Evolutionary conservation across 2,797 vertebrate genomes (phyloP), one percentile per base, ranked within the genome.

Genomic region (Aratinga solstitialis): DNA sequence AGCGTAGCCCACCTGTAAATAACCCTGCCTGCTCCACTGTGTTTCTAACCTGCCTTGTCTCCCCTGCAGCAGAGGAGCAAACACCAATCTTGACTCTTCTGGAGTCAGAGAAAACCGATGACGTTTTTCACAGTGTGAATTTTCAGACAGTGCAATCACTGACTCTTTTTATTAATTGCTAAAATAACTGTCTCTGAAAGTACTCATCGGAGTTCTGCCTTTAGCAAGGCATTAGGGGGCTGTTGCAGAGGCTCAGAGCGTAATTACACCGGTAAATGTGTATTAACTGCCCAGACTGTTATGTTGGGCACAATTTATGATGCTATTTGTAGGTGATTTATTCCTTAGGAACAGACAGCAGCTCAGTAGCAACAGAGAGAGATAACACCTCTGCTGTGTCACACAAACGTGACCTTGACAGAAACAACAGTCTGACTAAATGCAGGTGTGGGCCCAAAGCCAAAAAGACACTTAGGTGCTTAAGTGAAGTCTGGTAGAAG

Each of bases 261-360:
- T 89, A 95, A 94, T 69, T 90, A 85, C 68, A 82, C 43, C 0
- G 0, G 77, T 48, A 95, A 94, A 89, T 40, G 77, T 1, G 0
- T 69, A 94, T 86, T 91, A 91, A 90, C 71, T 88, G 36, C 87
- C 77, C 83, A 71, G 80, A 76, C 77, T 73, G 76, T 84, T 92
- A 93, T 34, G 67, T 9, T 38, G 47, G 63, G 74, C 63, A 91
- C 69, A 93, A 85, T 68, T 96, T 93, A 94, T 79, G 80, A 88
- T 90, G 71, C 82, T 71, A 58, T 94, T 90, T 93, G 54, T 65
- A 54, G 84, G 87, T 79, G 85, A 95, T 91, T 90, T 94, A 91
- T 81, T 63, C 73, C 40, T 81, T 48, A 68, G 47, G 50, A 96
- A 76, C 69, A 92, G 89, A 81, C 47, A 5, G 6, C 62, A 88